A percentile compares a stretch with the other conserved stretches of the same genome.
Evolutionary conservation across 1,140 invertebrate species (phyloP).

Genomic region (Araneus ventricosus): DNA sequence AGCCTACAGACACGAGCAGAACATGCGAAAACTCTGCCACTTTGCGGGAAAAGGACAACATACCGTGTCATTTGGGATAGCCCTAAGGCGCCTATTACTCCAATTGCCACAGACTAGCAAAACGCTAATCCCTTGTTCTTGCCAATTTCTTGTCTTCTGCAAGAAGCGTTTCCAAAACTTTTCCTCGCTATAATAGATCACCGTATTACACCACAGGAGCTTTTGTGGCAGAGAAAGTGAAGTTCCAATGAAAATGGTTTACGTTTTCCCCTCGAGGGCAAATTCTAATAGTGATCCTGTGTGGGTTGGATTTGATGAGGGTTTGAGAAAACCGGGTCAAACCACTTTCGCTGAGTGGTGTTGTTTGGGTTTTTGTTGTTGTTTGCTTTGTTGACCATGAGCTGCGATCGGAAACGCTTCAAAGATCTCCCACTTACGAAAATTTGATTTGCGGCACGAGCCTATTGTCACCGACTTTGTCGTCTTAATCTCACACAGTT

Average conservation of each 20-base stretch:
- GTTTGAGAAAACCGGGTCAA: slow-evolving; percentile 36
- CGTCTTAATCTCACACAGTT: background rate
- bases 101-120: background rate
- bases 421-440: slow-evolving; percentile 7
- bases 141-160: background rate
- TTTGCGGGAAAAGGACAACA: background rate
- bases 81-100: background rate
- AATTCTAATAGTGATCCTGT: slow-evolving; percentile 25
- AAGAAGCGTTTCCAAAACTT: background rate
- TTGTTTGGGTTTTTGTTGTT: slow-evolving; percentile 31
- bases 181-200: background rate
- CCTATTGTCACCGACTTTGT: background rate
- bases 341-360: background rate
- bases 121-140: slow-evolving; percentile 3
- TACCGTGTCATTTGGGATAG: background rate
- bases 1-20: background rate
- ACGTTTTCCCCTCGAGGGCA: background rate
- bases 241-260: background rate
- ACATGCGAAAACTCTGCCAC: background rate
- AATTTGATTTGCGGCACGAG: background rate
- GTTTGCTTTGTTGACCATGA: slow-evolving; percentile 29
- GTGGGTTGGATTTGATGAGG: slow-evolving; percentile 19
- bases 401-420: slow-evolving; percentile 18
- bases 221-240: slow-evolving; percentile 24
- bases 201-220: slow-evolving; percentile 9